Conservation (phyloP, 2,113 vertebrate species). For the Pungitius pungitius region DNA sequence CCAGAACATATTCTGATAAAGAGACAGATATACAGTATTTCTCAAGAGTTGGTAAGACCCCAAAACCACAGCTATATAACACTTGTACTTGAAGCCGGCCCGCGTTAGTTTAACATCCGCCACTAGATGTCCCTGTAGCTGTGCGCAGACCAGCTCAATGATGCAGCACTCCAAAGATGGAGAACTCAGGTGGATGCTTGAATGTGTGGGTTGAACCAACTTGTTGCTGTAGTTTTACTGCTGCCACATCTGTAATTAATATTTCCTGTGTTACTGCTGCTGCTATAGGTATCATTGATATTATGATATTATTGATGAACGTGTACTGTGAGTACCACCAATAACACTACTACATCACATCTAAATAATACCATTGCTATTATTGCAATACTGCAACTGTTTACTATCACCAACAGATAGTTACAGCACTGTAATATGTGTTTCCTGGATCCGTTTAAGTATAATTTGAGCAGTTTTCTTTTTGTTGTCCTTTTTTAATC, state of each 20-base stretch:
- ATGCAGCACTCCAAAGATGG: neutral
- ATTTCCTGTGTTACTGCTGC: neutral
- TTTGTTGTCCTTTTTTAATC: too few species aligned
- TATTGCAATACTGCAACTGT: neutral
- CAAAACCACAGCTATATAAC: neutral
- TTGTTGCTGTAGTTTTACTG: neutral
- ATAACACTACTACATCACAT: neutral
- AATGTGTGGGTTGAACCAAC: neutral
- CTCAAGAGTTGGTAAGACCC: too few species aligned
- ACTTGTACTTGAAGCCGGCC: constrained; percentile 18
- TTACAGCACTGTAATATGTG: neutral
- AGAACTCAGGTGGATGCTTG: neutral
- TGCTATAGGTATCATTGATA: neutral
- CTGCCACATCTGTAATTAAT: neutral
- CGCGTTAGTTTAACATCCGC: neutral
- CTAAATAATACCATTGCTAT: neutral
- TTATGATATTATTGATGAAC: neutral
- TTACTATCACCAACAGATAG: neutral
- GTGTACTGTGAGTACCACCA: neutral
- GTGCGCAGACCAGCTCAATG: neutral
- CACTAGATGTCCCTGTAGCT: constrained; percentile 54
- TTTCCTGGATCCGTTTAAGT: too few species aligned
- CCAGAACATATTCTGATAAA: too few species aligned
- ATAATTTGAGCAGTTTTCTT: too few species aligned
- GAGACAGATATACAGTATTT: too few species aligned